A percentile compares a stretch with the other conserved stretches of the same genome.
Conservation (phyloP, 2,888 invertebrate species). For the Timandra comae region DNA sequence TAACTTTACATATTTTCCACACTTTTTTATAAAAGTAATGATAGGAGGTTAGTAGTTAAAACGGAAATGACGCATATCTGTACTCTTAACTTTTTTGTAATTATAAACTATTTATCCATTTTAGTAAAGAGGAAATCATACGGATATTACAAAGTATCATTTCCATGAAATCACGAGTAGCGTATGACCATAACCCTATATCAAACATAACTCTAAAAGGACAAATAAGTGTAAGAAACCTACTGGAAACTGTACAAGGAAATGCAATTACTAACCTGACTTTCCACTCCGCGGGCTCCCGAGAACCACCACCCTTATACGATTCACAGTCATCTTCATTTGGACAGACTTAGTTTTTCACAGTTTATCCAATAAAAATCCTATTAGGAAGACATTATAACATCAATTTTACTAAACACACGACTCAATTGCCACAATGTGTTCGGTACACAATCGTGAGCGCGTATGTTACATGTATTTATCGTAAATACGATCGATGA, state of each 20-base stretch:
- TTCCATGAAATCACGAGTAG: background rate
- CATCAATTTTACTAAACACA: conserved; percentile 31
- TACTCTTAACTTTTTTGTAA: too few species aligned
- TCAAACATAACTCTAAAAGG: conserved; percentile 22
- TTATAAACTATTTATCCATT: background rate
- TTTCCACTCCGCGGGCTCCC: conserved; percentile 87
- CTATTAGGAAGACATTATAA: conserved; percentile 45
- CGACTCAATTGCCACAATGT: conserved; percentile 37
- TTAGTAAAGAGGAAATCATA: background rate
- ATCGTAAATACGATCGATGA: conserved; percentile 68
- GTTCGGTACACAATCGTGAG: conserved; percentile 37
- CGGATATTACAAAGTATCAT: too few species aligned
- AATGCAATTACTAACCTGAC: conserved; percentile 79
- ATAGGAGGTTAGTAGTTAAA: too few species aligned
- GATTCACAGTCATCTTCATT: conserved; percentile 85
- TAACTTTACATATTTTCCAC: too few species aligned
- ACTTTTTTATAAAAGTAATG: too few species aligned
- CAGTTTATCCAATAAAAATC: conserved; percentile 34
- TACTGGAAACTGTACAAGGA: conserved; percentile 20
- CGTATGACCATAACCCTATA: conserved; percentile 19
- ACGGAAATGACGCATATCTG: too few species aligned
- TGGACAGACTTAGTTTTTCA: conserved; percentile 51
- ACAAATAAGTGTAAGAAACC: conserved; percentile 15
- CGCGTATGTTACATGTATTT: conserved; percentile 31
- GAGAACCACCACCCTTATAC: conserved; percentile 87